Evolutionary conservation across 2,113 vertebrate species (phyloP).

Genomic region (Lucifuga dentata): DNA sequence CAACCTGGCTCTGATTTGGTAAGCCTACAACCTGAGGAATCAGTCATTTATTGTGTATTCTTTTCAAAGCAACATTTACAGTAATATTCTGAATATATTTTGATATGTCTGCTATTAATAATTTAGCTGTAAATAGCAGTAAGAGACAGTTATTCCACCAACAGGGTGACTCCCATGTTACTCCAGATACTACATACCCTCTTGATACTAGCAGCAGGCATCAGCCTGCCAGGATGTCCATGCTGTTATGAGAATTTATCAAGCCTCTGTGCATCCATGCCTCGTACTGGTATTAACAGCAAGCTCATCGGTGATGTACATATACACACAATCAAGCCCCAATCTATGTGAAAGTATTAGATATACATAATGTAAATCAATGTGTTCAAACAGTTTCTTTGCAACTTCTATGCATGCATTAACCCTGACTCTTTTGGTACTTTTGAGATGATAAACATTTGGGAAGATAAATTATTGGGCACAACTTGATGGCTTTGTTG

Average conservation of each 20-base stretch:
- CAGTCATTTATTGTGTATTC: background rate
- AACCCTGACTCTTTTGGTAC: no score
- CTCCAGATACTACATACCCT: background rate
- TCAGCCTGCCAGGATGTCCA: background rate
- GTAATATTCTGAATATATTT: background rate
- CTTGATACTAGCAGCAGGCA: background rate
- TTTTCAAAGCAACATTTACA: no score
- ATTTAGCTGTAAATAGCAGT: conserved; percentile 7
- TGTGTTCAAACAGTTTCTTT: no score
- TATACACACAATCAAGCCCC: background rate
- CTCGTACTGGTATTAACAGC: background rate
- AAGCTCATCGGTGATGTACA: background rate
- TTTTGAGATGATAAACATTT: no score
- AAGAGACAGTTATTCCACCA: conserved; percentile 2
- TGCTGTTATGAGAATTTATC: background rate
- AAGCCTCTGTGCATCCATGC: background rate
- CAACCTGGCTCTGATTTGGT: background rate
- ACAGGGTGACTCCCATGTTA: background rate
- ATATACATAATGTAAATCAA: background rate
- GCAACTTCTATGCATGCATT: no score
- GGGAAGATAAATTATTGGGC: background rate
- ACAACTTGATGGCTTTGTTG: background rate
- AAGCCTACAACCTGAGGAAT: background rate
- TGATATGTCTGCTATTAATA: conserved; percentile 2
- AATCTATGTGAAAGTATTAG: background rate